Base-by-base conservation (phyloP, 2,113 vertebrate genomes). In the Varanus salvator region DNA sequence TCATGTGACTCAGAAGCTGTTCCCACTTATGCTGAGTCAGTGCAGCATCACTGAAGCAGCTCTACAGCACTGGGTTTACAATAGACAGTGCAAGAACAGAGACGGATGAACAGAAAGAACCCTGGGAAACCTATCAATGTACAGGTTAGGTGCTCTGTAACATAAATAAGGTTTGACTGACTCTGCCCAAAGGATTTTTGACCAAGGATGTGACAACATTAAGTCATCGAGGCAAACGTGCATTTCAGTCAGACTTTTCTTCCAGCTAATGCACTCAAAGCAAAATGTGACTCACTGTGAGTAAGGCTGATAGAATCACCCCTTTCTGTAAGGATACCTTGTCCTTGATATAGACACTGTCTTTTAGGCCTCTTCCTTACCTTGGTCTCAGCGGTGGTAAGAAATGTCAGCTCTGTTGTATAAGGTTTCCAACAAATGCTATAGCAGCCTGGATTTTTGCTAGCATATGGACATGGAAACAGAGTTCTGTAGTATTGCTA, bases 371-470 rank as follows among this genome's bases (percentile, higher is more conserved):
- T 72, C 57, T 87, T 29, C 50, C 69, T 85, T 76, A 90, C 1
- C 84, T 90, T 90, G 7, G 84, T 29, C 14, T 80, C 23, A 54
- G 83, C n/a, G 52, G 86, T 57, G 93, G 83, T 48, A 88, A 71
- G 7, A 85, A 78, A 75, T 91, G 64, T 15, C 34, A 60, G 50
- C 66, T 6, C 76, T 76, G 57, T 81, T 66, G 90, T 93, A 86
- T 7, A 91, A 85, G 38, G 87, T 93, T 94, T 94, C 52, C 84
- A 95, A 93, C 76, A 86, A 29, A 48, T 0, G 88, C 77, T 90
- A 90, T 54, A 93, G 50, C 89, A 69, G 1, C 86, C 88, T 83
- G 87, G 87, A 2, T 60, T 87, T 89, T 54, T 54, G 57, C 54
- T 81, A 57, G 86, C 87, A 89, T 4, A 77, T 15, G 57, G 21